Evolutionary conservation across 2,113 vertebrate species (phyloP).

Genomic region (Leptocoma aspasia): DNA sequence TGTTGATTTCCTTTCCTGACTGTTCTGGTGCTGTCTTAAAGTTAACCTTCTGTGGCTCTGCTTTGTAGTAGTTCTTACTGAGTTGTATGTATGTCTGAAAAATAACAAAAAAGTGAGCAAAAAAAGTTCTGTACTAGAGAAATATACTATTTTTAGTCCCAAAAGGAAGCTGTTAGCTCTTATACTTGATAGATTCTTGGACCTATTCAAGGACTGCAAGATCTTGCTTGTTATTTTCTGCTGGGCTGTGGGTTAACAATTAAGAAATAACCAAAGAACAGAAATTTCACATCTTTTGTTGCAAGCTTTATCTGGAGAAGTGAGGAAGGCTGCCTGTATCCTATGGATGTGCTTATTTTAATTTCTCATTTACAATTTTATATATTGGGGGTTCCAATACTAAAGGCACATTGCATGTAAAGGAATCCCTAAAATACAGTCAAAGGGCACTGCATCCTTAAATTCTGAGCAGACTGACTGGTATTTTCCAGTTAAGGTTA

Average conservation of each 20-base stretch:
- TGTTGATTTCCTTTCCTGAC: conserved; percentile 64
- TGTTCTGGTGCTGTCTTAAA: conserved; percentile 54
- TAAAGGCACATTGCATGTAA: background rate
- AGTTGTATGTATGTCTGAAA: conserved; percentile 69
- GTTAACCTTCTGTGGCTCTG: conserved; percentile 54
- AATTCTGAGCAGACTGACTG: background rate
- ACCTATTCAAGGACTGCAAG: background rate
- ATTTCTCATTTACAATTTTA: background rate
- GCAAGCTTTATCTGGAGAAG: background rate
- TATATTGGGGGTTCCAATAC: background rate
- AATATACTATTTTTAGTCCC: background rate
- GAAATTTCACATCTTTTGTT: background rate
- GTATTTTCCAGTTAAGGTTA: background rate
- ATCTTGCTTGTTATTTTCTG: background rate
- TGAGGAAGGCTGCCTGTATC: rapidly evolving
- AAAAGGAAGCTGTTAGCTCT: background rate
- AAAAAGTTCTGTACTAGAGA: background rate
- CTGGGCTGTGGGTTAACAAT: background rate
- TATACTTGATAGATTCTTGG: background rate
- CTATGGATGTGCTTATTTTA: background rate
- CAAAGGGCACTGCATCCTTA: background rate
- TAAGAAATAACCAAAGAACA: background rate
- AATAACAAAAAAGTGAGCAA: background rate
- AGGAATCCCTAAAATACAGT: background rate
- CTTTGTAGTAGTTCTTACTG: conserved; percentile 65